These are phyloP conservation scores for Eristalinus aeneus DNA, from an alignment of 2,888 invertebrate species.

Conservation along the genomic window DNA sequence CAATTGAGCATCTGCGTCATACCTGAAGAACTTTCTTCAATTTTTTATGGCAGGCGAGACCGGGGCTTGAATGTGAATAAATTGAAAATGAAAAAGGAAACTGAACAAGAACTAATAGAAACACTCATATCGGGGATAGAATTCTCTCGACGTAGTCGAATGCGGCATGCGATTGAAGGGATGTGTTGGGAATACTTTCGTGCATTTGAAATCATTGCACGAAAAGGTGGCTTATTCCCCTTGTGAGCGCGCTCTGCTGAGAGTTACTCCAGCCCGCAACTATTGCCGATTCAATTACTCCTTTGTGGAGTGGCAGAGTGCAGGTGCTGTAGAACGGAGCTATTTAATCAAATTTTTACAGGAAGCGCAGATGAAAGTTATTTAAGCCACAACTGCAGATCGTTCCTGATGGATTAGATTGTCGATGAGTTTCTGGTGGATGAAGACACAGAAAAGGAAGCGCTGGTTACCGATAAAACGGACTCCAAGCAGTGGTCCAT, in stretches of 20 bases:
- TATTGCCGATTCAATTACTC: neutral
- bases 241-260: neutral
- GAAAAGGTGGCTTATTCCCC: neutral
- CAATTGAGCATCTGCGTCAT: slow-evolving; percentile 32
- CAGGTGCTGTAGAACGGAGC: no score
- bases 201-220: neutral
- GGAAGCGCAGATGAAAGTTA: neutral
- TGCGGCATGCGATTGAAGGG: neutral
- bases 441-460: no score
- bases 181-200: neutral
- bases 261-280: neutral
- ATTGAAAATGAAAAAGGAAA: neutral
- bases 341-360: neutral
- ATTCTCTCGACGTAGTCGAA: neutral
- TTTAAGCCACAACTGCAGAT: neutral
- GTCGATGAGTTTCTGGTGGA: no score
- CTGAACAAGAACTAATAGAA: neutral
- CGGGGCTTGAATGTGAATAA: neutral
- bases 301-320: neutral
- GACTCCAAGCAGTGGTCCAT: no score
- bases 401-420: neutral
- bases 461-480: no score
- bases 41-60: slow-evolving; percentile 4
- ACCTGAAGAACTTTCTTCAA: no score
- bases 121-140: neutral